Percentiles rank a stretch among this genome's conserved stretches.
Evolutionary conservation across 2,113 vertebrate species (phyloP).

Genomic region (Stictonetta naevosa): DNA sequence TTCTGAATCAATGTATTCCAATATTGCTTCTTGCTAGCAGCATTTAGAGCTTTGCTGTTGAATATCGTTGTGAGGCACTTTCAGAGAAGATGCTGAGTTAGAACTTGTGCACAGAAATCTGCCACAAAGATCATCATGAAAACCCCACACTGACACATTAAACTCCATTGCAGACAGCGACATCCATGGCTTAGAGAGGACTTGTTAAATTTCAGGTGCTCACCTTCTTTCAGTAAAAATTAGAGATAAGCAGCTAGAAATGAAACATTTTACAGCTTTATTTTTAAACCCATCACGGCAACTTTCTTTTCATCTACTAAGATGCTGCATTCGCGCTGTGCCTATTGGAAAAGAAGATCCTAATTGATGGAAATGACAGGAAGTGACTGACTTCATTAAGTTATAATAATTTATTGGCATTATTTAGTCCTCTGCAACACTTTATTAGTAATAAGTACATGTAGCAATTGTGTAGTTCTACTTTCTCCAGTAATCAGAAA

Average conservation of each 20-base stretch:
- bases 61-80: background rate
- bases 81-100: background rate
- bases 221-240: background rate
- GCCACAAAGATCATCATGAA: background rate
- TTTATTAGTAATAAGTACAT: background rate
- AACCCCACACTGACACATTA: background rate
- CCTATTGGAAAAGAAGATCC: background rate
- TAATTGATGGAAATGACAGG: background rate
- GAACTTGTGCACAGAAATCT: background rate
- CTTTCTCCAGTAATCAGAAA: background rate
- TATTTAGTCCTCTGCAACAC: background rate
- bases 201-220: background rate
- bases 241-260: background rate
- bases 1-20: background rate
- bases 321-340: background rate
- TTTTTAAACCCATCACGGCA: background rate
- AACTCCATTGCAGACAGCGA: background rate
- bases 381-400: background rate
- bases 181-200: background rate
- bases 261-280: background rate
- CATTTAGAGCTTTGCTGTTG: background rate
- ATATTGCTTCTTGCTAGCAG: background rate
- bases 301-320: background rate
- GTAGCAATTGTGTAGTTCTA: background rate
- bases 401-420: background rate